These are phyloP conservation scores for Apostichopus japonicus DNA, from an alignment of 35 echinoderm and acorn worm species.

Conservation along the genomic window DNA sequence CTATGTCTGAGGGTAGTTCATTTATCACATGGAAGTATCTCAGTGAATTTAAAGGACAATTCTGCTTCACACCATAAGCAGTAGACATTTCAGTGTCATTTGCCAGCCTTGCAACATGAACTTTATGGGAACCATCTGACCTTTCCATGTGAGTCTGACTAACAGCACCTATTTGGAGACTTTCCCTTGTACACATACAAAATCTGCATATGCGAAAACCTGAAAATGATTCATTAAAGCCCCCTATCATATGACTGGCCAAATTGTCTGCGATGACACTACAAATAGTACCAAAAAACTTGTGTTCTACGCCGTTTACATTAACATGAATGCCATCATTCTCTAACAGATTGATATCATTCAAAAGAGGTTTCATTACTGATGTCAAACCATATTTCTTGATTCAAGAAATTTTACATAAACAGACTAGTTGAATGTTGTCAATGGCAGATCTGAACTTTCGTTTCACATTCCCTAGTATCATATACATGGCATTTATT, in stretches of 20 bases:
- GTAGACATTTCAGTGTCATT: not conserved
- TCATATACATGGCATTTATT: not conserved
- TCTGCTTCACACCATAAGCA: slow-evolving; percentile 20
- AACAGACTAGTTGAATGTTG: slow-evolving; percentile 34
- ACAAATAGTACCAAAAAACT: slow-evolving; percentile 15
- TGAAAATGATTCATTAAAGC: slow-evolving; percentile 28
- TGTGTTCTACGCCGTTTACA: slow-evolving; percentile 9
- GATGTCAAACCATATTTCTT: slow-evolving; percentile 17
- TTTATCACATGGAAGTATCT: slow-evolving; percentile 35
- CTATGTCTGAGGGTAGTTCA: slow-evolving; percentile 24
- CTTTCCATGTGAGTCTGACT: not conserved
- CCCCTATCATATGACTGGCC: slow-evolving; percentile 34
- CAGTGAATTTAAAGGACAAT: slow-evolving; percentile 12
- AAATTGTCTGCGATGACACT: slow-evolving; percentile 23
- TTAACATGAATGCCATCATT: not conserved
- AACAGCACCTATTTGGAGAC: not conserved
- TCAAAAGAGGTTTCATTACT: slow-evolving; percentile 7
- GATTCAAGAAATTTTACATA: not conserved
- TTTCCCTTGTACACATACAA: too few species aligned
- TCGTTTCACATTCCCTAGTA: not conserved
- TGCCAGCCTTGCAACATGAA: not conserved
- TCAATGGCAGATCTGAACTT: slow-evolving; percentile 10
- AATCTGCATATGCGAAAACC: too few species aligned
- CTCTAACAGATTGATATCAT: slow-evolving; percentile 16
- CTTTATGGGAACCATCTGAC: not conserved